Evolutionary conservation across 2,113 vertebrate species (phyloP).

Genomic region (Pampusana beccarii): DNA sequence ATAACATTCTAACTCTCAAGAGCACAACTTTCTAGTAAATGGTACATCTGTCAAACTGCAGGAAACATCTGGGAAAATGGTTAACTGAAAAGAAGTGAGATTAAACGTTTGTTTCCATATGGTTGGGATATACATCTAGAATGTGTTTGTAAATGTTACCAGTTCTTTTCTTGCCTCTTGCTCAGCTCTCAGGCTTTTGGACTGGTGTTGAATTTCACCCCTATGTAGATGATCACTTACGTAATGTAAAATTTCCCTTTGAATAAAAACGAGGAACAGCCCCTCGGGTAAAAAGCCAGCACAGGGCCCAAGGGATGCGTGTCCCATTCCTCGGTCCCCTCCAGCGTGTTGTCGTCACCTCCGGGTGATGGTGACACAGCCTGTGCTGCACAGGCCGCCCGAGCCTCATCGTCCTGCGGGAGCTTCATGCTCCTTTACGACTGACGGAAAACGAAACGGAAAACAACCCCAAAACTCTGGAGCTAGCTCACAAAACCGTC

Average conservation of each 20-base stretch:
- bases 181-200: background rate
- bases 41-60: conserved; percentile 76
- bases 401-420: no score
- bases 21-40: conserved; percentile 78
- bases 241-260: background rate
- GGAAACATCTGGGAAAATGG: conserved; percentile 82
- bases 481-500: background rate
- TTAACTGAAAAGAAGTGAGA: conserved; percentile 58
- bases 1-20: conserved; percentile 74
- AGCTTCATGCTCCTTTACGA: background rate
- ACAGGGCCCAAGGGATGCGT: rapidly evolving
- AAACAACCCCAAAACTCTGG: background rate
- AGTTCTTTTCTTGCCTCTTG: background rate
- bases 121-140: background rate
- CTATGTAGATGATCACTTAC: background rate
- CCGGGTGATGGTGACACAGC: no score
- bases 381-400: background rate
- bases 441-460: background rate
- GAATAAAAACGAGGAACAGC: rapidly evolving
- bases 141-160: background rate
- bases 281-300: background rate
- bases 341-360: no score
- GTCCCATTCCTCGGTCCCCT: no score
- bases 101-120: conserved; percentile 54
- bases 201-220: background rate